Evolutionary conservation across 2,888 invertebrate species (phyloP), one percentile per base, ranked within the genome.

Genomic region (Morpho deidamia): DNA sequence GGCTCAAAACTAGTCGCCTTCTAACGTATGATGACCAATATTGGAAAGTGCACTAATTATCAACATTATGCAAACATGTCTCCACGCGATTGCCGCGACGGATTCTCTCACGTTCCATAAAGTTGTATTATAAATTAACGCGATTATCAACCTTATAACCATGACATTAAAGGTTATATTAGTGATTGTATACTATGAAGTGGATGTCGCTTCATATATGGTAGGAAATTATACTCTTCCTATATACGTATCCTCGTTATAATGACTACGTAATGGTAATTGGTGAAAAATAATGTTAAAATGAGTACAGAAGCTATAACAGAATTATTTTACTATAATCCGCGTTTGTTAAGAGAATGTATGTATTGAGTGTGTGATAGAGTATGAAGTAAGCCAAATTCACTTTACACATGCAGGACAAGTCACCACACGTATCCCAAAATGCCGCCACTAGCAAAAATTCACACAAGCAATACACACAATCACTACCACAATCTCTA

Each of bases 61-160:
- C 42, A 52, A 56, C 56, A 56, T 61, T 59, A 59, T 61, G 60
- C 60, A 59, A 53, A 54, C 54, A 59, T 56, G 59, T 48, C 53
- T 41, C 35, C 43, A 35, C 44, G 34, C 52, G 44, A 52, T 43
- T 55, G 58, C 43, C 38, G 43, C 51, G 40, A 23, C 23, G 55
- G 37, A 60, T 60, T 60, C 58, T 45, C 43, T 56, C 58, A 60
- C 60, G 60, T 60, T 23, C 10, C 35, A 44, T 32, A 40, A 54
- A 2, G 23, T 43, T 42, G 10, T n/a, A 33, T 44, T 38, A 11
- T 46, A 8, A 47, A 9, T 34, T 7, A 34, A 44, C 11, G n/a
- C 11, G 14, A 54, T 14, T 51, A 23, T 37, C 9, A 41, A 8
- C n/a, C 47, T 47, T 51, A 44, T 11, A 0, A 0, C 7, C 0